Conservation (phyloP, 37 sponge, comb jelly and placozoan genomes). For the Mnemiopsis leidyi region DNA sequence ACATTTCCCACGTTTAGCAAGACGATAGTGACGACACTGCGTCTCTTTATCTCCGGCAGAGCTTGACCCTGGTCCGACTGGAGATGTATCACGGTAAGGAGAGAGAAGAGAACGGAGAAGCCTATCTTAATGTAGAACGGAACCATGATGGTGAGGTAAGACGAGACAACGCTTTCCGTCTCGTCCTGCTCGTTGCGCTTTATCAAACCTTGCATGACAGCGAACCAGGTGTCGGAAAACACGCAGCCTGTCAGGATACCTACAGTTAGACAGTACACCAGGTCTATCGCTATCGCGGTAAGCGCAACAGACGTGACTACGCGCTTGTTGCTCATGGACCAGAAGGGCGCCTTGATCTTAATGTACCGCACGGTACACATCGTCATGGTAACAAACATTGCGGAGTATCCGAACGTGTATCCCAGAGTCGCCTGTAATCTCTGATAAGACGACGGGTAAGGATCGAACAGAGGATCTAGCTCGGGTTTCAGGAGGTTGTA, state of each 20-base stretch:
- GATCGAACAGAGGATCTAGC: neutral
- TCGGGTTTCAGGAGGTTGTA: neutral
- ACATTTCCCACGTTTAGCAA: neutral
- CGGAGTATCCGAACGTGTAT: neutral
- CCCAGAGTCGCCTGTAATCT: neutral
- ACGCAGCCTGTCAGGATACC: neutral
- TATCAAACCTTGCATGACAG: neutral
- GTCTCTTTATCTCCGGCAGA: neutral
- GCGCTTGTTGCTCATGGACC: neutral
- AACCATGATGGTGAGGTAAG: neutral
- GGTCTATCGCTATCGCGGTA: neutral
- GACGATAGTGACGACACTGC: neutral
- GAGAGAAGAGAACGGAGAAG: neutral
- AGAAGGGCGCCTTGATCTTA: neutral
- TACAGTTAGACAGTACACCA: neutral
- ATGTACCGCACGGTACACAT: neutral
- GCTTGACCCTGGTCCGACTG: neutral
- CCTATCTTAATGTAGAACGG: neutral
- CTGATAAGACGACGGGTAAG: neutral
- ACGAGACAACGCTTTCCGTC: neutral
- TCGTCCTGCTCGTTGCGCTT: neutral
- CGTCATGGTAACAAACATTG: neutral
- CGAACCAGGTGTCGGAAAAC: neutral
- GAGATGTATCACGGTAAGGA: neutral
- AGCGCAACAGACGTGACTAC: neutral